These are phyloP conservation scores for Helicorthomorpha holstii DNA, from an alignment of 1,140 invertebrate genomes.

Conservation along the genomic window DNA sequence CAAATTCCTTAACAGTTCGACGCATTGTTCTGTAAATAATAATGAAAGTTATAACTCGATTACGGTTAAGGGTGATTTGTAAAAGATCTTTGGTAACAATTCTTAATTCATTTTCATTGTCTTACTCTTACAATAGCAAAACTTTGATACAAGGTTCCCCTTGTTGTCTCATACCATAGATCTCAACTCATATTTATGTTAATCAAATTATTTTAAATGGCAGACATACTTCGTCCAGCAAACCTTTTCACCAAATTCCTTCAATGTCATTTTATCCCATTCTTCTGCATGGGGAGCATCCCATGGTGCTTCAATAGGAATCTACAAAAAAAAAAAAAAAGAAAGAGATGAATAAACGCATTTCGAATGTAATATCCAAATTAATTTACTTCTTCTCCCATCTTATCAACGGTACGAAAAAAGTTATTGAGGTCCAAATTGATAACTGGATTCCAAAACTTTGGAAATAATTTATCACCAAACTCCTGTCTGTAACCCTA, in stretches of 20 bases:
- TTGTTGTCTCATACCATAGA: background rate
- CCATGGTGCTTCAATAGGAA: constrained; percentile 8
- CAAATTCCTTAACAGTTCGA: constrained; percentile 4
- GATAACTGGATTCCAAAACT: constrained; percentile 4
- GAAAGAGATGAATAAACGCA: background rate
- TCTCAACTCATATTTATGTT: background rate
- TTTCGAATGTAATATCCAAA: background rate
- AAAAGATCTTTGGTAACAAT: too few species aligned
- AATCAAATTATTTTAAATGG: background rate
- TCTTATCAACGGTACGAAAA: constrained; percentile 3
- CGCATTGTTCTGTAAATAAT: too few species aligned
- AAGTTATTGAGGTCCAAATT: constrained; percentile 5
- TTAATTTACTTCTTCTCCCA: constrained; percentile 3
- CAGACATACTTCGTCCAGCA: constrained; percentile 14
- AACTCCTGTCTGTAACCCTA: background rate
- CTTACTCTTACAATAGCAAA: too few species aligned
- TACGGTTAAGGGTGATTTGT: too few species aligned
- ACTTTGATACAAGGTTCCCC: too few species aligned
- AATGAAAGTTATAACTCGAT: too few species aligned
- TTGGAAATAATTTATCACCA: background rate
- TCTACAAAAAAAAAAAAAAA: background rate
- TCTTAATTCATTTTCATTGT: too few species aligned
- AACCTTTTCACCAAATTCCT: constrained; percentile 12
- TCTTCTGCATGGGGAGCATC: constrained; percentile 11
- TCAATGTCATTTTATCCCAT: constrained; percentile 14